phyloP scores from a whole-genome alignment of 2,888 invertebrate species.

The Lumbricus terrestris region DNA sequence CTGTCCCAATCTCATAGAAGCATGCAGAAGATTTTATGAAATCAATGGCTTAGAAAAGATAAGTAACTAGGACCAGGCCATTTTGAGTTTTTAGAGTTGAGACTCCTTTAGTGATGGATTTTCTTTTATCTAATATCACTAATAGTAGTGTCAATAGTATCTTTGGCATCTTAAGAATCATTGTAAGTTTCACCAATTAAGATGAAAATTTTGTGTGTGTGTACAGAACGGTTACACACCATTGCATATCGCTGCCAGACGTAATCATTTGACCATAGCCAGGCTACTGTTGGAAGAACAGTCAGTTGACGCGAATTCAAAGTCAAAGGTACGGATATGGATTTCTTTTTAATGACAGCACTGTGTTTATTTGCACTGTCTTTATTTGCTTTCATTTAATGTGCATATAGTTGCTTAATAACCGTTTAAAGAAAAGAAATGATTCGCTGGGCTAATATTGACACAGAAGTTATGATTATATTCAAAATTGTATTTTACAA shows the following conservation, averaged over 20 bases:
- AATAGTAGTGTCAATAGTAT: no score
- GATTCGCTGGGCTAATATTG: background rate
- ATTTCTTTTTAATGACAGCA: background rate
- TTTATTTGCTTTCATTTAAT: background rate
- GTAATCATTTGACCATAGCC: conserved; percentile 99
- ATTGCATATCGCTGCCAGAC: conserved; percentile 95
- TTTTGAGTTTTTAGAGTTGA: background rate
- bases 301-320: conserved; percentile 90
- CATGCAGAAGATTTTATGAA: background rate
- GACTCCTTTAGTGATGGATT: background rate
- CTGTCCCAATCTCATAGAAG: background rate
- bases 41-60: background rate
- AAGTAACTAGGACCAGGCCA: background rate
- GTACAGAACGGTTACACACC: conserved; percentile 90
- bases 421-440: background rate
- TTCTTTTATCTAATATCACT: background rate
- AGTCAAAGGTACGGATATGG: conserved; percentile 70
- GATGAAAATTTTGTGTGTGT: background rate
- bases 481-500: no score
- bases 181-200: background rate
- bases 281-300: conserved; percentile 86
- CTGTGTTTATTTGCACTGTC: background rate
- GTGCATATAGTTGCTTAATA: background rate
- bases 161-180: background rate
- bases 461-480: background rate